Base-by-base conservation (phyloP, 2,797 vertebrate genomes). In the Rhynchotus rufescens region DNA sequence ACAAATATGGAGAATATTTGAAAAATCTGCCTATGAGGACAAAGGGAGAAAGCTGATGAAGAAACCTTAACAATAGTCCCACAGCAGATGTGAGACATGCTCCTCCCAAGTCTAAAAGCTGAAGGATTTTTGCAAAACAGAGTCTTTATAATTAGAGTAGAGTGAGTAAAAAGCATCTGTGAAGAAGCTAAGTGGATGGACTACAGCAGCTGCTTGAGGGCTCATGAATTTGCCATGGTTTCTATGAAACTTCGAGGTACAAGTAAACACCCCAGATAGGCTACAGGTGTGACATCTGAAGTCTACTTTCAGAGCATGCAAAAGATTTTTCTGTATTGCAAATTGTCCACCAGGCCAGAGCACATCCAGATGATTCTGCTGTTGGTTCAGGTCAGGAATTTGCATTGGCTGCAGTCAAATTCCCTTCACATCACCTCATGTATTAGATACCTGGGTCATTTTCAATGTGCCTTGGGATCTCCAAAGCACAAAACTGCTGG, bases 401-500 rank as follows among this genome's bases (percentile, higher is more conserved):
- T 9, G 16, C 19, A 25, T 1, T 62, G 11, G 9, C 44, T 44
- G 23, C 16, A 21, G 23, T 10, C 54, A 11, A 20, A 57, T 21
- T 64, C 20, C 28, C 21, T 45, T 65, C 80, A 82, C 0, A 6
- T 28, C n/a, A 72, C 23, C 38, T 86, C 42, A 12, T 1, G 2
- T 17, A 2, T 32, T 22, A 60, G 14, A 67, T 2, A 83, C 23
- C 15, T 57, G 22, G 0, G 0, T 9, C 15, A 72, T 9, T 40
- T 61, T 30, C 22, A 26, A 40, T 16, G 28, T 54, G 12, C 28
- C 26, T 54, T 28, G 54, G 40, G 61, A 26, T 65, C 36, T 49
- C 65, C 42, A 28, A 30, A 57, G 42, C n/a, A 65, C 9, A 40
- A 38, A 87, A 59, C 0, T 6, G 8, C 54, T 77, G 54, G 56